Base-by-base conservation (phyloP, 23 tunicate species). In the Pegea sp. region DNA sequence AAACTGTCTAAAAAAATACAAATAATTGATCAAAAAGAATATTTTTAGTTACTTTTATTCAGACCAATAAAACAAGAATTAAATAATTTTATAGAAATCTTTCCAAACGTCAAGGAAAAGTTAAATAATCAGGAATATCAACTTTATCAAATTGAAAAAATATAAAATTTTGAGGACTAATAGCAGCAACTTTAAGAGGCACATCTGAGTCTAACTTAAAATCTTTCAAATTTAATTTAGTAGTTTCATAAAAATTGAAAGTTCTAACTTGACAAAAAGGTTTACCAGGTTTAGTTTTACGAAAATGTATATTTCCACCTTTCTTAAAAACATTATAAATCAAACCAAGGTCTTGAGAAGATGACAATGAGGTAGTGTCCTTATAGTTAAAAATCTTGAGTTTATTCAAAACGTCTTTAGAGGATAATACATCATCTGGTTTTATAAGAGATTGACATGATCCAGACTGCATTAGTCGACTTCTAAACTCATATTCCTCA, bases 151-250 rank as follows among this genome's bases (percentile, higher is more conserved):
- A 71, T 0, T 48, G 63, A 42, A 64, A 60, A 67, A 80, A 80
- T 22, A 75, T 22, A 23, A 65, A 31, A 66, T 56, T 54, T 53
- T 79, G 75, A 43, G 18, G 54, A 44, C 66, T 56, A 1, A 80
- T 74, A 18, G 71, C 26, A 19, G 80, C 93, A 61, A 59, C 54
- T 62, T 71, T 80, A 2, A 80, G 62, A 1, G 93, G 93, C 0
- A 80, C 75, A 49, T 65, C 73, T n/a, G n/a, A n/a, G 2, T 54
- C 62, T 20, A 66, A 50, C 16, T 22, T 29, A 2, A 2, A 3
- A 26, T 46, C 25, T 0, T 71, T 19, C 5, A 5, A 16, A 44
- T 16, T 30, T 22, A 61, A 61, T 26, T 61, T 65, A 49, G 26
- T 24, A n/a, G 33, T 30, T 22, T 33, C 59, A 5, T 32, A 13